Conservation (phyloP, 2,888 invertebrate species). For the Leucozona laternaria region DNA sequence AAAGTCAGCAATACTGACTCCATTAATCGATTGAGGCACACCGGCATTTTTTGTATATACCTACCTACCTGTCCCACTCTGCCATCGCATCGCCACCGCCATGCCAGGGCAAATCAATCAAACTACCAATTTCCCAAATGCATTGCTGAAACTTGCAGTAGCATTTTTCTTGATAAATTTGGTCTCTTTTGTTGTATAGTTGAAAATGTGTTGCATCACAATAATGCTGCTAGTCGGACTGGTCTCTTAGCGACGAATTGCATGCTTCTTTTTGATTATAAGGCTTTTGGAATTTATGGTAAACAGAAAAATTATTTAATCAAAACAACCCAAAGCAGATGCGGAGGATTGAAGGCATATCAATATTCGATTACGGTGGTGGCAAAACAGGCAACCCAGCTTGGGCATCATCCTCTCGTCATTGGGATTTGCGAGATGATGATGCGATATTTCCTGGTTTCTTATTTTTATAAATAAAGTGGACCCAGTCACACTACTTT, state of each 20-base stretch:
- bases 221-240: constrained; percentile 3
- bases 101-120: constrained; percentile 64
- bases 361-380: constrained; percentile 31
- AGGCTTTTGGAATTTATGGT: constrained; percentile 67
- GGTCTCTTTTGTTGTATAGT: constrained; percentile 34
- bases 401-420: constrained; percentile 41
- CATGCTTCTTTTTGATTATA: constrained; percentile 53
- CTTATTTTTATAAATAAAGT: constrained; percentile 54
- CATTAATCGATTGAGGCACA: constrained; percentile 40
- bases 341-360: constrained; percentile 28
- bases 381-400: constrained; percentile 54
- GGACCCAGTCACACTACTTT: constrained; percentile 57
- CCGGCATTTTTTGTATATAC: constrained; percentile 24
- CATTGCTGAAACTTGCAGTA: constrained; percentile 27
- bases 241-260: constrained; percentile 28
- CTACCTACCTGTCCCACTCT: constrained; percentile 12
- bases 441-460: constrained; percentile 67
- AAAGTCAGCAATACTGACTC: background rate
- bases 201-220: constrained; percentile 60
- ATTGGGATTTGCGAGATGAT: constrained; percentile 46
- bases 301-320: constrained; percentile 68
- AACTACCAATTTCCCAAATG: constrained; percentile 50
- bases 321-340: constrained; percentile 49
- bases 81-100: too few relatives aligned
- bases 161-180: constrained; percentile 46